A percentile compares a stretch with the other conserved stretches of the same genome.
Evolutionary conservation across 2,888 invertebrate species (phyloP).

Genomic region (Polia nebulosa): DNA sequence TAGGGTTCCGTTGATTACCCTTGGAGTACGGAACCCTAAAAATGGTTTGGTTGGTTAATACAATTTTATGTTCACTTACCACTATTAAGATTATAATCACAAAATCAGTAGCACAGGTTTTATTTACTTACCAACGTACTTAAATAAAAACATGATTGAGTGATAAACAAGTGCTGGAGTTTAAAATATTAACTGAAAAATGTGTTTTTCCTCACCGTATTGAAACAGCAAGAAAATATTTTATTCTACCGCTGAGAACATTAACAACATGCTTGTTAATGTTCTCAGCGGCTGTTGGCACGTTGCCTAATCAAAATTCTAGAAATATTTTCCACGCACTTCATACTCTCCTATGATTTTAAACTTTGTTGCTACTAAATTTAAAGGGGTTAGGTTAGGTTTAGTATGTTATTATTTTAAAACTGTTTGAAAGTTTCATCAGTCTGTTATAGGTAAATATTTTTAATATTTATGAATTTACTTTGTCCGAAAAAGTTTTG

Average conservation of each 20-base stretch:
- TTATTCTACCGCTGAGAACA: slow-evolving; percentile 46
- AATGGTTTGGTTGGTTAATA: too few relatives aligned
- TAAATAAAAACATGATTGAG: slow-evolving; percentile 1
- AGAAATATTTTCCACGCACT: slow-evolving; percentile 39
- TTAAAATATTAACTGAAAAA: slow-evolving; percentile 44
- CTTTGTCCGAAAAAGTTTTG: background rate
- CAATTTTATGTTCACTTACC: background rate
- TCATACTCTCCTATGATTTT: slow-evolving; percentile 28
- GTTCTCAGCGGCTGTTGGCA: too few relatives aligned
- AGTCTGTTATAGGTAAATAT: too few relatives aligned
- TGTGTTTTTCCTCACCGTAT: slow-evolving; percentile 24
- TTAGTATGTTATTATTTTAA: background rate
- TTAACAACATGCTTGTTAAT: slow-evolving; percentile 58
- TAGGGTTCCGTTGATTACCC: too few relatives aligned
- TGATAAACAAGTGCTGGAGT: slow-evolving; percentile 26
- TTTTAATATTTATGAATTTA: too few relatives aligned
- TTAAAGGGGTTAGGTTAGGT: background rate
- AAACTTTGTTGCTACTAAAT: slow-evolving; percentile 18
- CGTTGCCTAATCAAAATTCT: slow-evolving; percentile 65
- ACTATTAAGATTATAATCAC: background rate
- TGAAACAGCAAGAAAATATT: slow-evolving; percentile 30
- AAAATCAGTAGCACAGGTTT: background rate
- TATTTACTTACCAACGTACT: background rate
- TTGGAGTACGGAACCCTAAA: too few relatives aligned
- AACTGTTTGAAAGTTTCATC: background rate